Conservation (phyloP, 2,888 invertebrate genomes). For the Copidosoma aretas region DNA sequence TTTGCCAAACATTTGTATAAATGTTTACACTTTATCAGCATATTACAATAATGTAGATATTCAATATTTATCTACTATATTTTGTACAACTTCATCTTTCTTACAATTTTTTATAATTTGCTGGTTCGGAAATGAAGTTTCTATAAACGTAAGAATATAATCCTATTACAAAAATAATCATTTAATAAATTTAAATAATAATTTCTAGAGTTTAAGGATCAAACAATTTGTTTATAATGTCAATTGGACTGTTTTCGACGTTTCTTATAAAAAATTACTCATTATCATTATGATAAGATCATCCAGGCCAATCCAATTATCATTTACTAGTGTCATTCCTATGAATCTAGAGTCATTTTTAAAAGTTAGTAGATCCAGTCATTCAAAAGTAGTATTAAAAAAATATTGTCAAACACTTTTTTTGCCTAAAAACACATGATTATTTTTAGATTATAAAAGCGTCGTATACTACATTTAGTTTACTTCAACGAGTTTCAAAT, state of each 20-base stretch:
- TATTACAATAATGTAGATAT: conserved; percentile 9
- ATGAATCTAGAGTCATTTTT: conserved; percentile 29
- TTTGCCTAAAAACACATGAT: too few relatives aligned
- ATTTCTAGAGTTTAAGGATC: conserved; percentile 18
- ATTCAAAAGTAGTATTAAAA: background rate
- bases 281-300: conserved; percentile 25
- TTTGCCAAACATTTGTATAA: conserved; percentile 33
- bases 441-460: conserved; percentile 28
- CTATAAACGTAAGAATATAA: conserved; percentile 12
- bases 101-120: conserved; percentile 29
- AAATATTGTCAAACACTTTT: too few relatives aligned
- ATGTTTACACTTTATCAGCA: conserved; percentile 26
- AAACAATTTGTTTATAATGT: conserved; percentile 11
- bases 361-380: conserved; percentile 18
- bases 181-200: background rate
- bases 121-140: conserved; percentile 30
- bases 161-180: too few relatives aligned
- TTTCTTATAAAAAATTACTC: conserved; percentile 23
- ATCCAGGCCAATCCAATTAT: conserved; percentile 18
- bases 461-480: conserved; percentile 32
- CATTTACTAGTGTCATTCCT: conserved; percentile 8
- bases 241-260: conserved; percentile 17
- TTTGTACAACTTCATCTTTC: conserved; percentile 25
- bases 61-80: conserved; percentile 20
- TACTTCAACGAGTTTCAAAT: conserved; percentile 20